phyloP scores from a whole-genome alignment of 2,113 vertebrate species.

The Lasiurus borealis region DNA sequence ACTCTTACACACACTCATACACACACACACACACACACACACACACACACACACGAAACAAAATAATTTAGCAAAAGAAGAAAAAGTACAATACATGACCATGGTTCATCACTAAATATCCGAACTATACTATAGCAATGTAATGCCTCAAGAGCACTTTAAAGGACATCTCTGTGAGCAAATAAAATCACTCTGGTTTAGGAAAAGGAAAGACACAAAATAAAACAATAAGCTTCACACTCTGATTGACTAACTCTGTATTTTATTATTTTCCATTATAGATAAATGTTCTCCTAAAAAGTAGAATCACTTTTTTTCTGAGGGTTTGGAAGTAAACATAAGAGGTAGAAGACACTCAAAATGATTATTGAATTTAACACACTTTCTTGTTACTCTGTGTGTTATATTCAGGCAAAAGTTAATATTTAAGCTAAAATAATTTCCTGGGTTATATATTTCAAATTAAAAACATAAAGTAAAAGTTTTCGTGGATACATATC shows the following conservation, averaged over 20 bases:
- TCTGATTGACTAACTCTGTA: not conserved
- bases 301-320: too few relatives aligned
- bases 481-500: not conserved
- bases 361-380: too few relatives aligned
- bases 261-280: slow-evolving; percentile 6
- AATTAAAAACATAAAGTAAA: not conserved
- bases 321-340: too few relatives aligned
- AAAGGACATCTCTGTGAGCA: not conserved
- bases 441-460: not conserved
- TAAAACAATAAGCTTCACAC: not conserved
- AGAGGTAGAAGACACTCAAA: too few relatives aligned
- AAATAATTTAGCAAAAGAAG: slow-evolving; percentile 22
- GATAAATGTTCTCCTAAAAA: not conserved
- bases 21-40: not conserved
- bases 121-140: too few relatives aligned
- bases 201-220: not conserved
- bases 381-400: too few relatives aligned
- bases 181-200: not conserved
- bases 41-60: not conserved
- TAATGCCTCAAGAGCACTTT: not conserved
- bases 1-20: too few relatives aligned
- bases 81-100: not conserved
- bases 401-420: not conserved
- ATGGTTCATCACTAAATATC: not conserved
- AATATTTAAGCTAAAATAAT: not conserved